Evolutionary conservation across 2,888 invertebrate species (phyloP), one percentile per base, ranked within the genome.

Genomic region (Brachypterus glaber): DNA sequence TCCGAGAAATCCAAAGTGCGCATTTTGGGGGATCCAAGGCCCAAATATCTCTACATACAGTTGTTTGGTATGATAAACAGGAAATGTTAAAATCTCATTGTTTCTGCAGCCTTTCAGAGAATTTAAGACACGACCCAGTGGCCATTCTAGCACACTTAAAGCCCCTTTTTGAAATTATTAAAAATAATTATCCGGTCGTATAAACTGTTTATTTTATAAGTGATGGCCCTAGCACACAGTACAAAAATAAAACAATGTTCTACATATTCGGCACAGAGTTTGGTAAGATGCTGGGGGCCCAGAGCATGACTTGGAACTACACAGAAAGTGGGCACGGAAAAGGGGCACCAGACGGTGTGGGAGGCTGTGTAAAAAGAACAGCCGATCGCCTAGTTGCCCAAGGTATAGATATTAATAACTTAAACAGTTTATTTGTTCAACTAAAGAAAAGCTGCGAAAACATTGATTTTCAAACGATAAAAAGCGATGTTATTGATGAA

Each of bases 281-380:
- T 21, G 7, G 7, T 21, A 21, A 21, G 21, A 21, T 21, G 5
- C 21, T 21, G 9, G 21, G 21, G 9, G 21, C 21, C 9, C 5
- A 9, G 7, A 21, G 9, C 9, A 21, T 21, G 21, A 21, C 21
- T 11, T 30, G 14, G 14, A 2, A 30, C 9, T 30, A 9, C 12
- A 12, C 30, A 2, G 21, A 21, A 21, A 21, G 21, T 21, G 21
- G 21, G 9, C 21, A 21, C 9, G 21, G 21, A 21, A 21, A 9
- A 29, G 29, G 11, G 7, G 11, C n/a, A 29, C 5, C 13, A 7
- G 13, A 9, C n/a, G 13, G 29, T 5, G 7, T 29, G 5, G 13
- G 13, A 8, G n/a, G 38, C 37, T 49, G 27, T 17, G 44, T 44
- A 21, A 11, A 46, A 31, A 21, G 17, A 17, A 13, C 11, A 12